Percentiles rank a stretch among this genome's conserved stretches.
phyloP scores from a whole-genome alignment of 2,797 vertebrate genomes.

The Babyrousa celebensis region DNA sequence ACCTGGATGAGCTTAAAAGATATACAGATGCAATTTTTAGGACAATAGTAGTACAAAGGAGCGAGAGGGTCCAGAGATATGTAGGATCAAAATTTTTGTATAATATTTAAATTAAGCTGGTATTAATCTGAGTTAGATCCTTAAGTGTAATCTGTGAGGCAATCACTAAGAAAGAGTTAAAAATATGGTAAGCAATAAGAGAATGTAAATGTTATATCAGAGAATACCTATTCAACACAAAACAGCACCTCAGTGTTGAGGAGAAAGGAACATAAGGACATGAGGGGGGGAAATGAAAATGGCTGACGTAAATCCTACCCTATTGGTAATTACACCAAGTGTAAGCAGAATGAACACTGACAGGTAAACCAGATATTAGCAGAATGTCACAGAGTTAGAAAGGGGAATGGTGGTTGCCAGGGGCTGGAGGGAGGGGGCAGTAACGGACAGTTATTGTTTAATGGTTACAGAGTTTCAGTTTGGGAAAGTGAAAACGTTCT shows the following conservation, averaged over 20 bases:
- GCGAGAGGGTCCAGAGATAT: background rate
- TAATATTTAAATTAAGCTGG: background rate
- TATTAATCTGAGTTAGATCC: background rate
- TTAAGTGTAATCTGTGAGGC: background rate
- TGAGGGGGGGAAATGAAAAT: background rate
- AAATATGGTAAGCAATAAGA: background rate
- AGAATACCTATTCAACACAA: background rate
- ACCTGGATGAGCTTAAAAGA: background rate
- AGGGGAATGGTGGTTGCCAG: background rate
- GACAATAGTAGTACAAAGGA: background rate
- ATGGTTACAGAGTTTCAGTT: background rate
- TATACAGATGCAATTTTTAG: background rate
- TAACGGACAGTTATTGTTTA: background rate
- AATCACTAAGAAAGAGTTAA: background rate
- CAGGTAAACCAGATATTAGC: background rate
- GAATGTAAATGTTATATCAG: background rate
- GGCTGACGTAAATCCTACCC: background rate
- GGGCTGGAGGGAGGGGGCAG: background rate
- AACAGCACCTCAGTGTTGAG: background rate
- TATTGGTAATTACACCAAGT: background rate
- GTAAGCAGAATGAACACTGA: background rate
- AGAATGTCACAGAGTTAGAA: background rate
- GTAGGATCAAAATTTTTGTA: background rate
- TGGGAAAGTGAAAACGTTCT: background rate
- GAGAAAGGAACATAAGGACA: background rate